These are phyloP conservation scores for Bembecia ichneumoniformis DNA, from an alignment of 2,888 invertebrate genomes.

Conservation along the genomic window DNA sequence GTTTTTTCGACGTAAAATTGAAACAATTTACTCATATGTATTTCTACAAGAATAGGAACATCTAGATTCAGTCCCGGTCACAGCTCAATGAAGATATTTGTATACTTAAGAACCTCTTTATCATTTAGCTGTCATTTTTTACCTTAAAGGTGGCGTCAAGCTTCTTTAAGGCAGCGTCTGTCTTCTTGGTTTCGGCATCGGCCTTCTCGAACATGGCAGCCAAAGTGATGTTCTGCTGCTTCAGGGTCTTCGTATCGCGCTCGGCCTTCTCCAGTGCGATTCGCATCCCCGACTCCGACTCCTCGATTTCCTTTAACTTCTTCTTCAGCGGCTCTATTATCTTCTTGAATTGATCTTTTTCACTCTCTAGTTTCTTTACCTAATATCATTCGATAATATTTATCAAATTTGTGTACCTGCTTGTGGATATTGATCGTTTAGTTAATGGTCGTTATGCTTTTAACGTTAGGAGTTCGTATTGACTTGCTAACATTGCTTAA, in stretches of 20 bases:
- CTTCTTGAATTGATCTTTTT: slow-evolving; percentile 65
- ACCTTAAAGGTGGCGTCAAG: slow-evolving; percentile 59
- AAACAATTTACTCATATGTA: too few species aligned
- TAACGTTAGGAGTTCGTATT: too few species aligned
- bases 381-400: too few species aligned
- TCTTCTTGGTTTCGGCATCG: slow-evolving; percentile 63
- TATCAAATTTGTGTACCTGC: too few species aligned
- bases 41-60: too few species aligned
- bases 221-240: slow-evolving; percentile 56
- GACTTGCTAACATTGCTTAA: too few species aligned
- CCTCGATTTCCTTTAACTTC: slow-evolving; percentile 72
- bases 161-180: slow-evolving; percentile 55
- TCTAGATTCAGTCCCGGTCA: too few species aligned
- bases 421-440: too few species aligned
- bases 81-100: too few species aligned
- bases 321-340: slow-evolving; percentile 61
- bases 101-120: too few species aligned
- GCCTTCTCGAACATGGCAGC: slow-evolving; percentile 55
- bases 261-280: slow-evolving; percentile 68
- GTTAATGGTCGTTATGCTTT: too few species aligned
- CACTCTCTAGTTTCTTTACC: slow-evolving; percentile 49
- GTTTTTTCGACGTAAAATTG: too few species aligned
- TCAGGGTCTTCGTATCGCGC: slow-evolving; percentile 65
- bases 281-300: slow-evolving; percentile 69
- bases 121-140: slow-evolving; percentile 5